These are phyloP conservation scores for Ditylenchus weischeri DNA, from an alignment of 2,888 invertebrate species.

Conservation along the genomic window DNA sequence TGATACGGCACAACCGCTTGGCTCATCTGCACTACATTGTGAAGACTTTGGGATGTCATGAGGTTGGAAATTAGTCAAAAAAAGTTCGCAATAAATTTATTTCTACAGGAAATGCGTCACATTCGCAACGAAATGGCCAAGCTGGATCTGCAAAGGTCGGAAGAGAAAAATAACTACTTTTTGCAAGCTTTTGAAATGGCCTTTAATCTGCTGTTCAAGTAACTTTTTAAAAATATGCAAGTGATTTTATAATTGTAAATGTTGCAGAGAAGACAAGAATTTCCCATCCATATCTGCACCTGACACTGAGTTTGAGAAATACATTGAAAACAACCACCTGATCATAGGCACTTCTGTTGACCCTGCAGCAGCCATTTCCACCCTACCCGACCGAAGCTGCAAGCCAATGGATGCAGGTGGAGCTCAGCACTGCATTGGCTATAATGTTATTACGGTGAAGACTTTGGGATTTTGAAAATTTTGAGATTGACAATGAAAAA, in stretches of 20 bases:
- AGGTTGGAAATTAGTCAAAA: background rate
- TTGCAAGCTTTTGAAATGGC: conserved; percentile 48
- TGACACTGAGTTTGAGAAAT: conserved; percentile 33
- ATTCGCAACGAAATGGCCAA: conserved; percentile 41
- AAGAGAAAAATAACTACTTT: conserved; percentile 47
- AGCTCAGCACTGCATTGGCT: conserved; percentile 44
- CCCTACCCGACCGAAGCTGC: conserved; percentile 32
- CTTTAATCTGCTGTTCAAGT: conserved; percentile 49
- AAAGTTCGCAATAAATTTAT: background rate
- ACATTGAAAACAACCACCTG: conserved; percentile 18
- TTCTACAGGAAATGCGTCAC: conserved; percentile 42
- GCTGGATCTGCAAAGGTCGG: conserved; percentile 29
- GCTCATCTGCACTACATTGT: conserved; percentile 53
- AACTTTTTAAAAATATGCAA: background rate
- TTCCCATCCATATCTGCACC: conserved; percentile 24
- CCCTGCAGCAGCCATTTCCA: background rate
- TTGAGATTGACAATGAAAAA: background rate
- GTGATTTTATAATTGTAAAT: background rate
- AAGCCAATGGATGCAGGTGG: conserved; percentile 30
- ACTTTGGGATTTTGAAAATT: conserved; percentile 7
- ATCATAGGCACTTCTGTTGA: conserved; percentile 15
- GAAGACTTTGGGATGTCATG: conserved; percentile 38
- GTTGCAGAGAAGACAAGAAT: conserved; percentile 23
- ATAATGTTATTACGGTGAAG: conserved; percentile 41
- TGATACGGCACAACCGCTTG: conserved; percentile 42